Conservation (phyloP, 2,888 invertebrate species). For the Pachliopta kotzebuea region DNA sequence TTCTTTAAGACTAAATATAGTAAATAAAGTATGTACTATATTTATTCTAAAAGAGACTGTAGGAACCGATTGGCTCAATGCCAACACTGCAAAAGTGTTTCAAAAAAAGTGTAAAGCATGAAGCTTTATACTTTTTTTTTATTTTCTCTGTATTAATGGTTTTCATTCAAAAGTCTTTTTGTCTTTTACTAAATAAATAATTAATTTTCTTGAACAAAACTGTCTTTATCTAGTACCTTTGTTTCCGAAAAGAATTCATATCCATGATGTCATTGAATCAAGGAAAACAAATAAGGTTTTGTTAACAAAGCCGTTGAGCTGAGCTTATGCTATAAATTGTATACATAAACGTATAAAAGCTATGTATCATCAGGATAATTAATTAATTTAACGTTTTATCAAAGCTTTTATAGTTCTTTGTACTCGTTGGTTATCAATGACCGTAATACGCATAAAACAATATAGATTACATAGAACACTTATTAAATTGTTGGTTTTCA, state of each 20-base stretch:
- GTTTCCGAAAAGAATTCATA: not conserved
- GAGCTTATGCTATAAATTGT: not conserved
- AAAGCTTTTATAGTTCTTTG: conserved; percentile 10
- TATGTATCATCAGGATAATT: conserved; percentile 3
- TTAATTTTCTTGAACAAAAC: not conserved
- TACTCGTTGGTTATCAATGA: not conserved
- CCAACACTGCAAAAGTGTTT: not conserved
- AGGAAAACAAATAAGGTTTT: not conserved
- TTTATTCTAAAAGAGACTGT: not conserved
- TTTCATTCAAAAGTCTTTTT: not conserved
- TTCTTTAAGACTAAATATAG: too few species aligned
- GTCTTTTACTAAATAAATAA: too few species aligned
- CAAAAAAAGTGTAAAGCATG: too few species aligned
- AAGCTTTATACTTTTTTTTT: not conserved
- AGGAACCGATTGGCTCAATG: not conserved
- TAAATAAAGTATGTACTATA: not conserved
- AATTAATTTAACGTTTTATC: conserved; percentile 13
- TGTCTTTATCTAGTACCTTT: too few species aligned
- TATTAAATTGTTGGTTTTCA: too few species aligned
- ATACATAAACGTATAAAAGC: not conserved
- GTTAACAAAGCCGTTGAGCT: not conserved
- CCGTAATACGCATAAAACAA: not conserved
- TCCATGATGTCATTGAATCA: not conserved
- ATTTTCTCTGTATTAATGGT: not conserved
- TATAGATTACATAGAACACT: not conserved